Base-by-base conservation (phyloP, 2,888 invertebrate genomes). In the Leptopilina drosophilae region DNA sequence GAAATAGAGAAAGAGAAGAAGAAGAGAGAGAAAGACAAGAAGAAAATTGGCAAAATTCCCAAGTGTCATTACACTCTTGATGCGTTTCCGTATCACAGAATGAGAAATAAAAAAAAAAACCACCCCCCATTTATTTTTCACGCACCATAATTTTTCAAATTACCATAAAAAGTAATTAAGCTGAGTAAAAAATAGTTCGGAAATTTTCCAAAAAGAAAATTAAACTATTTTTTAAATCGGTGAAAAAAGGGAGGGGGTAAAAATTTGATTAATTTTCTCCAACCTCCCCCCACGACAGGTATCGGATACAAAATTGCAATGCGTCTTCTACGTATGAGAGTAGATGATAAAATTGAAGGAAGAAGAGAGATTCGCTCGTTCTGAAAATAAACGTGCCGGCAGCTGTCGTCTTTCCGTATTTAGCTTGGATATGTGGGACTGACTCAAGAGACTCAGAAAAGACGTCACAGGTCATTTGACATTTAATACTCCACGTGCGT, bases 371-470 rank as follows among this genome's bases (percentile, higher is more conserved):
- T 73, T 56, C 73, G 73, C 73, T 73, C 73, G 73, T 73, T 73
- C 73, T 33, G 33, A 56, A 73, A 73, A 73, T 73, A 73, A 73
- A 33, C 33, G n/a, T 53, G 56, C 33, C 53, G 73, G 73, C 73
- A 73, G 73, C 73, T 73, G 56, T 73, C 73, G 73, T 73, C 53
- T 73, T 73, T 73, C 73, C 73, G 73, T 73, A 73, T 73, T 73
- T 73, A 73, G 73, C 73, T 73, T 73, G 73, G 73, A 73, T 73
- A 73, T 73, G 73, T 56, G 73, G 73, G 73, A 73, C 56, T 73
- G 73, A 73, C 73, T 73, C 73, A 56, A 73, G 73, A 73, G 33
- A 73, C 73, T 73, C 56, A 53, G 53, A 56, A 73, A 20, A 73
- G 73, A 73, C 73, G 73, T 73, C 73, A 73, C 73, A 33, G 73